Base-by-base conservation (phyloP, 2,888 invertebrate genomes). In the Cheilosia grossa region DNA sequence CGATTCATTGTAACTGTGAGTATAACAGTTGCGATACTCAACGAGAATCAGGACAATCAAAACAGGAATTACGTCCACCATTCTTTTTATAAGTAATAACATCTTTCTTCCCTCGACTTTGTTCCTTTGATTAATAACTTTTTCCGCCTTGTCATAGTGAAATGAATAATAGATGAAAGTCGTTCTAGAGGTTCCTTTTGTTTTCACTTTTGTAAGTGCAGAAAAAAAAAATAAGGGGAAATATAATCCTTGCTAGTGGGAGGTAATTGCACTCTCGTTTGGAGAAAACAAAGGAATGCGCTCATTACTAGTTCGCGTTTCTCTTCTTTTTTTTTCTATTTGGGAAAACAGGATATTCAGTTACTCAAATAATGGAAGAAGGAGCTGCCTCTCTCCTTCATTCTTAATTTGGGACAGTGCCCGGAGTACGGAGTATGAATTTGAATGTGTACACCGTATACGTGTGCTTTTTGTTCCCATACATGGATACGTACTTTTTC, bases 81-180 rank as follows among this genome's bases (percentile, higher is more conserved):
- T 80, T 10, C 19, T 72, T 1, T 44, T 15, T 47, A 53, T 49
- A 10, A 7, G n/a, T 24, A n/a, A n/a, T 40, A 58, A 58, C 64
- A 33, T 44, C 24, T 58, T 59, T 67, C 19, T 42, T 51, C 56
- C 42, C 56, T 51, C 58, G 27, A 33, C 37, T 58, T 72, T 66
- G 59, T 53, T 37, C 37, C 37, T 37, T 73, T 73, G 59, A 80
- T 80, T 80, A 74, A 74, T 61, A 66, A 17, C 33, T 70, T 49
- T 61, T 59, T 19, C 19, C 53, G 30, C 42, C 27, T 47, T 80
- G 66, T 80, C 66, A 73, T 27, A 67, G 66, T 67, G 67, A 67
- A 67, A 74, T 73, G 59, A 74, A 80, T 80, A 74, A 67, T 67
- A 61, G 81, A 81, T 81, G 74, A 75, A 81, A 74, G 56, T 82